Evolutionary conservation across 2,797 vertebrate genomes (phyloP), one percentile per base, ranked within the genome.

Genomic region (Sebastiscus albofasciatus): DNA sequence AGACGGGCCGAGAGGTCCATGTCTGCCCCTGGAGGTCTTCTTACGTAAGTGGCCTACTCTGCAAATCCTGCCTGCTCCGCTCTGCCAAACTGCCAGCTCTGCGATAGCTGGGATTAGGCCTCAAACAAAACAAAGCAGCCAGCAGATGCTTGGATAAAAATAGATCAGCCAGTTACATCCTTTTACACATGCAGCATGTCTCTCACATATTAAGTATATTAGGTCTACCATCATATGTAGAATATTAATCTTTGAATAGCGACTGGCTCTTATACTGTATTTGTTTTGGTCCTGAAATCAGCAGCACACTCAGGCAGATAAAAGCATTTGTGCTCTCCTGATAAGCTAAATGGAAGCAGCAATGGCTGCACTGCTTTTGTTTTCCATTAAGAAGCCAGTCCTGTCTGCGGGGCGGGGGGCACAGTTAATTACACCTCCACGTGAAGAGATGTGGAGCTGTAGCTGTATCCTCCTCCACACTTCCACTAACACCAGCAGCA

Each of bases 11-110:
- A 96, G 87, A 94, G 97, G 36, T 99, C 98, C 80, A 98, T 98
- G 97, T 99, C 98, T 72, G 97, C 97, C 42, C 97, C 98, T 1
- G 97, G 97, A 94, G 97, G 96, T 90, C 92, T 99, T 58, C 93
- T 98, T 80, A 95, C 94, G 98, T 99, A 96, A 86, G 98, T 97
- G 75, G 84, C 82, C 85, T 69, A 68, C 80, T 84, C 75, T 80
- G 81, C 77, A 91, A 87, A 94, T 92, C 91, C 94, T 54, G 75
- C 74, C 72, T 42, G 84, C 76, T 72, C 74, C 3, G 20, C 79
- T 79, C 78, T 61, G 83, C 83, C 80, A 80, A 80, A 83, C 71
- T 80, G 87, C 84, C 88, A 75, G 85, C 87, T 83, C 85, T 89
- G 90, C 72, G 74, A 90, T 42, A 18, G 36, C 62, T 24, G 62